Percentiles rank a stretch among this genome's conserved stretches.
Conservation (phyloP, 2,797 vertebrate species). For the Molothrus ater region DNA sequence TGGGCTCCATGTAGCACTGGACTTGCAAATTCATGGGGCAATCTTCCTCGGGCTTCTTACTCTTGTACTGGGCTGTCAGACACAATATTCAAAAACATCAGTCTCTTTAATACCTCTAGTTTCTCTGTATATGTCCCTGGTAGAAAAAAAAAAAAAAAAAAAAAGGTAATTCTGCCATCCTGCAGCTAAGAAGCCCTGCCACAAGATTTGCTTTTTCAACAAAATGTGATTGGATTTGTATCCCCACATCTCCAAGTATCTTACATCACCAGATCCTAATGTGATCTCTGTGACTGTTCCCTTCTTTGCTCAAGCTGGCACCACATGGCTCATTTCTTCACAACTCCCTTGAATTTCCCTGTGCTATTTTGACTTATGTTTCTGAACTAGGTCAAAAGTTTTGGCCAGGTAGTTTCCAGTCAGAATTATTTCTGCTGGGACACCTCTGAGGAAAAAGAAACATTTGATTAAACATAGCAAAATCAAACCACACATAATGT, state of each 20-base stretch:
- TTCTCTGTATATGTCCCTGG: not conserved
- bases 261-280: not conserved
- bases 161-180: not conserved
- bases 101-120: not conserved
- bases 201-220: not conserved
- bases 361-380: not conserved
- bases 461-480: not conserved
- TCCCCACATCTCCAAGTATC: not conserved
- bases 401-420: not conserved
- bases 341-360: not conserved
- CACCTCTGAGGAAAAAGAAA: not conserved
- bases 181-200: not conserved
- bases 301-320: not conserved
- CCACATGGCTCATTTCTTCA: not conserved
- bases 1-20: not conserved
- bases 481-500: not conserved
- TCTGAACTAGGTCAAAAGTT: not conserved
- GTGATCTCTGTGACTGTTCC: not conserved
- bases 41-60: not conserved
- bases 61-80: not conserved
- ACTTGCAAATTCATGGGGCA: not conserved
- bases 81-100: fast-evolving
- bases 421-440: not conserved
- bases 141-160: not conserved
- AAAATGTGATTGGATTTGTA: not conserved